A percentile compares a stretch with the other conserved stretches of the same genome.
Conservation (phyloP, 2,888 invertebrate genomes). For the Drosophila mettleri region DNA sequence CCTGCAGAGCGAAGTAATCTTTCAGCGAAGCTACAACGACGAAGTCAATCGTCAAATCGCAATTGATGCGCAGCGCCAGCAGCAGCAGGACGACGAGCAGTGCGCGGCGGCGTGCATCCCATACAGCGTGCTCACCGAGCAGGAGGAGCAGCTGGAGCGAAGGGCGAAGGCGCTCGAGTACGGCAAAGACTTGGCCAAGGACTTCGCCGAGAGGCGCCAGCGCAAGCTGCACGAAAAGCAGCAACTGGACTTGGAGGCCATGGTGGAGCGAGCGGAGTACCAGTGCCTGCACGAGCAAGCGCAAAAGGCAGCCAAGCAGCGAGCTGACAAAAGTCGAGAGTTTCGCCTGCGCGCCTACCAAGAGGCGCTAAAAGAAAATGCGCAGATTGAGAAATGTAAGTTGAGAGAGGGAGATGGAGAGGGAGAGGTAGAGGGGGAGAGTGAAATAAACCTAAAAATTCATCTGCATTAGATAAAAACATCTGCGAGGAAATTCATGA, state of each 20-base stretch:
- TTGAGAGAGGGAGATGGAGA: not conserved
- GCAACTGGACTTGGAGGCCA: slow-evolving; percentile 35
- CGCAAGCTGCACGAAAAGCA: slow-evolving; percentile 23
- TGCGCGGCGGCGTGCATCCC: slow-evolving; percentile 57
- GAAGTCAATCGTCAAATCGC: slow-evolving; percentile 51
- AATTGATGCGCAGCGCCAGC: slow-evolving; percentile 38
- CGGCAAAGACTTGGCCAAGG: slow-evolving; percentile 34
- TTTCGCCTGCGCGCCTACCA: slow-evolving; percentile 36
- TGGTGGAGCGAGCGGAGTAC: slow-evolving; percentile 53
- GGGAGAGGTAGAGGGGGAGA: too few species aligned
- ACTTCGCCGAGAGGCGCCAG: slow-evolving; percentile 41
- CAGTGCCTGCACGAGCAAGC: slow-evolving; percentile 55
- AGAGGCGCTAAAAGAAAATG: slow-evolving; percentile 50
- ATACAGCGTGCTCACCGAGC: slow-evolving; percentile 38
- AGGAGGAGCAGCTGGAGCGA: slow-evolving; percentile 47
- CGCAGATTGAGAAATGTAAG: slow-evolving; percentile 40
- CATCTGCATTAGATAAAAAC: slow-evolving; percentile 32
- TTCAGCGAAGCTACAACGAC: slow-evolving; percentile 46
- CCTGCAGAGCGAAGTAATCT: slow-evolving; percentile 47
- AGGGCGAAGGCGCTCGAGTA: slow-evolving; percentile 30
- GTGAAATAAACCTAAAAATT: too few species aligned
- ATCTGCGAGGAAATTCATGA: slow-evolving; percentile 54
- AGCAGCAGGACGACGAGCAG: slow-evolving; percentile 36
- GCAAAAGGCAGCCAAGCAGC: slow-evolving; percentile 25
- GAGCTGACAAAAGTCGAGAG: slow-evolving; percentile 25